These are phyloP conservation scores for Oncorhynchus clarkii DNA, from an alignment of 2,113 vertebrate species.

Conservation along the genomic window DNA sequence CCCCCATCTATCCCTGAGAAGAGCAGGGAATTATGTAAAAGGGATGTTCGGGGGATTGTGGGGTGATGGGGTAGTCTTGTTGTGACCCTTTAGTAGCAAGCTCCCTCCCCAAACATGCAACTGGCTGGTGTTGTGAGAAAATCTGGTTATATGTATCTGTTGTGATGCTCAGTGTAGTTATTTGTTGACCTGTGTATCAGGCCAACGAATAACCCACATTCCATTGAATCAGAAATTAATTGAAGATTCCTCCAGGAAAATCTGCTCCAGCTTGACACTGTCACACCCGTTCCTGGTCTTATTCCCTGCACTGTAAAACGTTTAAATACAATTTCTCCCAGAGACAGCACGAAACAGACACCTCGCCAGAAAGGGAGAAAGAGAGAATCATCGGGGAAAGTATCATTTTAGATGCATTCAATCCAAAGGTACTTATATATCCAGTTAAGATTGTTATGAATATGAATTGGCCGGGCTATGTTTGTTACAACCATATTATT, in stretches of 20 bases:
- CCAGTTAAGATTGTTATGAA: slow-evolving; percentile 26
- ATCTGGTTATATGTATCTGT: slow-evolving; percentile 55
- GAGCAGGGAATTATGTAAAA: background rate
- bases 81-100: slow-evolving; percentile 34
- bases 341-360: slow-evolving; percentile 57
- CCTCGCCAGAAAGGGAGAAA: slow-evolving; percentile 23
- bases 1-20: background rate
- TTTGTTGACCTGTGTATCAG: slow-evolving; percentile 48
- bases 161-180: slow-evolving; percentile 44
- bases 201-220: slow-evolving; percentile 63
- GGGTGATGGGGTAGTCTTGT: background rate
- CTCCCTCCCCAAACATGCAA: slow-evolving; percentile 57
- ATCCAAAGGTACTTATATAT: slow-evolving; percentile 32
- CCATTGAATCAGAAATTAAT: slow-evolving; percentile 70
- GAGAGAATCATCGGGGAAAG: slow-evolving; percentile 32
- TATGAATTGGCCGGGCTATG: slow-evolving; percentile 28
- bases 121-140: slow-evolving; percentile 44
- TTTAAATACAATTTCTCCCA: slow-evolving; percentile 53
- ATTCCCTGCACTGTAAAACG: slow-evolving; percentile 57
- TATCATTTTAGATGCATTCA: slow-evolving; percentile 33
- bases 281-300: slow-evolving; percentile 57
- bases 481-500: slow-evolving; percentile 38
- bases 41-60: background rate
- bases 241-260: slow-evolving; percentile 64
- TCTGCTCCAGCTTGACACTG: slow-evolving; percentile 61